Evolutionary conservation across 2,113 vertebrate genomes (phyloP).

Genomic region (Nannobrachium achirus): DNA sequence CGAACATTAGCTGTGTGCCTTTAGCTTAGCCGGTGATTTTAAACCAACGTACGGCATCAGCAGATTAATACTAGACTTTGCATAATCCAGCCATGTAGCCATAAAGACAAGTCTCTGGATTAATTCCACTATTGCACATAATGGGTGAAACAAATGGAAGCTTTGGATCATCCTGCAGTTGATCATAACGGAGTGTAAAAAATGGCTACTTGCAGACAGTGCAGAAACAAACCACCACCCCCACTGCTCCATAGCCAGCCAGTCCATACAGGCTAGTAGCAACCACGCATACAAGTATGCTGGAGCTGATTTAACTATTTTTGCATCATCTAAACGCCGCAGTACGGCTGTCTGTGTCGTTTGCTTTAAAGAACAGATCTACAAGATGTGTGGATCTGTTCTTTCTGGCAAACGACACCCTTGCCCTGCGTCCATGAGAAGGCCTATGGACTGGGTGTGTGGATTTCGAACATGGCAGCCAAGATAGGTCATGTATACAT

Average conservation of each 20-base stretch:
- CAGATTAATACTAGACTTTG: conserved; percentile 11
- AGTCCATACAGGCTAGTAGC: conserved; percentile 53
- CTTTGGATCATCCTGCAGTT: conserved; percentile 52
- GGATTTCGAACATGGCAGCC: conserved; percentile 33
- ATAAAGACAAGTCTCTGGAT: conserved; percentile 18
- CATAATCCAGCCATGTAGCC: neutral
- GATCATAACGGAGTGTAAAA: conserved; percentile 67
- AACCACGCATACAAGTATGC: conserved; percentile 38
- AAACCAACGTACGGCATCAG: neutral
- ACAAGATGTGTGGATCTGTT: too few species aligned
- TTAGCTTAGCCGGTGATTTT: conserved; percentile 6
- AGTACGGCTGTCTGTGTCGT: too few species aligned
- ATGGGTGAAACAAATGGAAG: conserved; percentile 6
- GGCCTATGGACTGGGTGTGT: conserved; percentile 39
- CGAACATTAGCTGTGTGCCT: too few species aligned
- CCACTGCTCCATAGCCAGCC: conserved; percentile 49
- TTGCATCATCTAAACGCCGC: too few species aligned
- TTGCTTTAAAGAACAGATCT: too few species aligned
- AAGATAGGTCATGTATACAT: neutral
- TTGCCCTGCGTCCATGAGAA: too few species aligned
- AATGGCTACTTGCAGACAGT: conserved; percentile 70
- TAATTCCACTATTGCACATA: conserved; percentile 18
- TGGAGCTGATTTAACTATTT: conserved; percentile 1
- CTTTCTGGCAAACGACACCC: too few species aligned
- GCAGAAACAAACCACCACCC: conserved; percentile 51